A percentile compares a stretch with the other conserved stretches of the same genome.
Conservation (phyloP, 35 echinoderm and acorn worm species). For the Chiridota heheva region DNA sequence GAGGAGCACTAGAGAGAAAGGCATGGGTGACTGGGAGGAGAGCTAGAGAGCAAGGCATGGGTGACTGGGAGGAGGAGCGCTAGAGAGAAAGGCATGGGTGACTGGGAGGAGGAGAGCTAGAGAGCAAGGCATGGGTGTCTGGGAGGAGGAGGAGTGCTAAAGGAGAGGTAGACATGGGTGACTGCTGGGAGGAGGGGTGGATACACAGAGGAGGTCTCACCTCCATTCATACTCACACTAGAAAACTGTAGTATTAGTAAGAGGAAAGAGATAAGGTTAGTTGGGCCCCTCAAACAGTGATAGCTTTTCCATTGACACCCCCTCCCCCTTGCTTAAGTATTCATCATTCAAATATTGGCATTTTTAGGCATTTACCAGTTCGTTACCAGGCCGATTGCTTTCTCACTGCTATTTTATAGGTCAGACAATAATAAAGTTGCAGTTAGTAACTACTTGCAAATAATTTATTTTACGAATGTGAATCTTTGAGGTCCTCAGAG, state of each 20-base stretch:
- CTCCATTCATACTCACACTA: conserved; percentile 98
- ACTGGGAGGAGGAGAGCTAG: no score
- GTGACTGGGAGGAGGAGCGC: no score
- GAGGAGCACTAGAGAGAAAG: no score
- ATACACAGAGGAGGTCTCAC: conserved; percentile 66
- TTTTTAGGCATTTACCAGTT: neutral
- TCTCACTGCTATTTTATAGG: neutral
- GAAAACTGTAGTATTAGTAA: conserved; percentile 65
- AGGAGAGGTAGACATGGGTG: neutral
- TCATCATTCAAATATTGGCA: neutral
- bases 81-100: no score
- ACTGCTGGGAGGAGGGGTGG: neutral
- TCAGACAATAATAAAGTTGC: neutral
- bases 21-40: no score
- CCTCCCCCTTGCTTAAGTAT: neutral
- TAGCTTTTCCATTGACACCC: neutral
- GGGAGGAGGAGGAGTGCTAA: neutral
- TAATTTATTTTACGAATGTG: no score
- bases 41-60: no score
- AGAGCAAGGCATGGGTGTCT: no score
- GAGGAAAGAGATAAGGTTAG: conserved; percentile 4
- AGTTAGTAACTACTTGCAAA: no score
- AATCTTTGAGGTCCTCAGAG: no score
- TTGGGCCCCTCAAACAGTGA: neutral
- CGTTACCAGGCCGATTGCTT: neutral